Evolutionary conservation across 2,888 invertebrate species (phyloP).

Genomic region (Athalia cordata): DNA sequence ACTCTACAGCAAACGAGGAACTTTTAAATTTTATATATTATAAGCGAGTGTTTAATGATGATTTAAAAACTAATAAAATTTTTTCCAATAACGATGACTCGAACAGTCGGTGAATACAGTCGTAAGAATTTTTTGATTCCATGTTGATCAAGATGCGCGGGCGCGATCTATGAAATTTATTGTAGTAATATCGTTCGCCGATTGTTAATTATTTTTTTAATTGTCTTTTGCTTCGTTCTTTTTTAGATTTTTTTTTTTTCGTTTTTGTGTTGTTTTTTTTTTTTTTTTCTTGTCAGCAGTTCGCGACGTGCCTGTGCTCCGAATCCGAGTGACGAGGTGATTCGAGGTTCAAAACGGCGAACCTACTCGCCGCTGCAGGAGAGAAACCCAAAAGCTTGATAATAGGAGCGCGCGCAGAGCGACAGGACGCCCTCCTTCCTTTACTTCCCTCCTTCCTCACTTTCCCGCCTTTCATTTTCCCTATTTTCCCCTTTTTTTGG

Average conservation of each 20-base stretch:
- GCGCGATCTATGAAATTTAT: too few species aligned
- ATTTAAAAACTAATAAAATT: too few species aligned
- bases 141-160: not conserved
- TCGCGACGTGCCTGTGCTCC: constrained; percentile 52
- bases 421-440: not conserved
- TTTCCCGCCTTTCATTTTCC: constrained; percentile 3
- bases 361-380: constrained; percentile 31
- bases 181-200: not conserved
- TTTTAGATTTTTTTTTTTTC: constrained; percentile 28
- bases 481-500: constrained; percentile 24
- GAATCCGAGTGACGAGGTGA: constrained; percentile 55
- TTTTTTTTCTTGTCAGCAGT: not conserved
- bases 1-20: constrained; percentile 9
- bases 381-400: not conserved
- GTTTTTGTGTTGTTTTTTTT: not conserved
- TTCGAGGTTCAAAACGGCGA: constrained; percentile 57
- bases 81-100: constrained; percentile 6
- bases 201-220: constrained; percentile 8
- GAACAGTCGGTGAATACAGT: constrained; percentile 12
- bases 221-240: constrained; percentile 23
- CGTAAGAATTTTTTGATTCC: constrained; percentile 14
- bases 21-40: constrained; percentile 7
- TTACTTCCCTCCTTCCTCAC: not conserved
- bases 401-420: constrained; percentile 5
- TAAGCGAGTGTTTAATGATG: constrained; percentile 2